phyloP scores from a whole-genome alignment of 1,140 invertebrate species.

The Bombyx mandarina region DNA sequence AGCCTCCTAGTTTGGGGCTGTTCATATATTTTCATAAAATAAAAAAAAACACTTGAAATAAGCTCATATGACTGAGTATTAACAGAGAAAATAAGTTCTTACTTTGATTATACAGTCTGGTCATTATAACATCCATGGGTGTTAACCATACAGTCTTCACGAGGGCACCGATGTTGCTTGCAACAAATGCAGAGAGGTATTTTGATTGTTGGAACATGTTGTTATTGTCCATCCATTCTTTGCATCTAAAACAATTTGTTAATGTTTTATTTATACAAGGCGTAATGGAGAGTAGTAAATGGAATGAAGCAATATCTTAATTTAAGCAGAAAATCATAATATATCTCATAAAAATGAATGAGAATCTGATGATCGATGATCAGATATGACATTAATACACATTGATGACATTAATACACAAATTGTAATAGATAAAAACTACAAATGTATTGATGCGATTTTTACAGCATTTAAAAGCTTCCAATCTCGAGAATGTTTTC shows the following conservation, averaged over 20 bases:
- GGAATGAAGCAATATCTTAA: not conserved
- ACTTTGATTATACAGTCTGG: conserved; percentile 92
- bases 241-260: conserved; percentile 39
- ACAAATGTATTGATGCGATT: too few species aligned
- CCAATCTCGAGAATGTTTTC: too few species aligned
- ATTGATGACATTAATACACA: too few species aligned
- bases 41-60: not conserved
- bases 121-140: conserved; percentile 92
- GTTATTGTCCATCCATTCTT: conserved; percentile 64
- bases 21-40: too few species aligned
- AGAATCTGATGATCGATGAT: too few species aligned
- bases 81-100: conserved; percentile 15
- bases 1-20: too few species aligned
- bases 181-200: conserved; percentile 62
- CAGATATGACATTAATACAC: too few species aligned
- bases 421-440: too few species aligned
- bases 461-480: too few species aligned
- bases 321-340: conserved; percentile 2
- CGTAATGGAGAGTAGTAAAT: not conserved
- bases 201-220: conserved; percentile 55
- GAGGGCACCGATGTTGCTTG: conserved; percentile 80
- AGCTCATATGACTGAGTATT: not conserved
- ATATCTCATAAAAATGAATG: too few species aligned
- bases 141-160: conserved; percentile 85
- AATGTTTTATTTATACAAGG: not conserved